Evolutionary conservation across 2,797 vertebrate genomes (phyloP).

Genomic region (Megaceryle alcyon): DNA sequence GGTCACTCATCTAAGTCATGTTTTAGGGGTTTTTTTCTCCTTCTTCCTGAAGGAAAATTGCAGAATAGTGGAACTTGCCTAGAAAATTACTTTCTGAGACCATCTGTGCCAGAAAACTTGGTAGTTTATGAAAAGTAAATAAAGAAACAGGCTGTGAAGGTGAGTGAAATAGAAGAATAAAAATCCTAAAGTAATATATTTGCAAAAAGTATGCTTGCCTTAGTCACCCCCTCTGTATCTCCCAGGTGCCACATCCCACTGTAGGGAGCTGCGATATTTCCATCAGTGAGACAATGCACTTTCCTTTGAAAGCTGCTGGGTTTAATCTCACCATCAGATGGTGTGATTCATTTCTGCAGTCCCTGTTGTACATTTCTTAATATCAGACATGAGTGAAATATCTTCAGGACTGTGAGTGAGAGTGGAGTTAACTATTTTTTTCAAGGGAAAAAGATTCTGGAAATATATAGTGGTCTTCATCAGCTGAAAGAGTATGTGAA

Average conservation of each 20-base stretch:
- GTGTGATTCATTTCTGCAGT: slow-evolving; percentile 40
- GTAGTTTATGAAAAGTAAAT: neutral
- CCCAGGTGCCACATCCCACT: neutral
- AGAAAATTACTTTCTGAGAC: neutral
- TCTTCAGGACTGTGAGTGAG: slow-evolving; percentile 18
- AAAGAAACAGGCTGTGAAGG: neutral
- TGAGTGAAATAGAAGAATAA: neutral
- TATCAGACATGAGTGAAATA: slow-evolving; percentile 53
- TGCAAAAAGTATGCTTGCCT: neutral
- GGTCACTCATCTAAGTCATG: neutral
- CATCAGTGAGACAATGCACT: neutral
- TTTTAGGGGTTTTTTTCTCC: neutral
- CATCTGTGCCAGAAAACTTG: neutral
- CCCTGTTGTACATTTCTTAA: slow-evolving; percentile 38
- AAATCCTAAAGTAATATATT: neutral
- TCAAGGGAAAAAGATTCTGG: neutral
- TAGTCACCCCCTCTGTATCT: neutral
- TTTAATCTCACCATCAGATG: slow-evolving; percentile 46
- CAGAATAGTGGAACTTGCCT: neutral
- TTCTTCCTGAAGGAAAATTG: neutral
- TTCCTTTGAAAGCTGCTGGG: slow-evolving; percentile 33
- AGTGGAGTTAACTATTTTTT: slow-evolving; percentile 41
- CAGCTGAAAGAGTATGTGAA: neutral
- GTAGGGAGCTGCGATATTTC: neutral
- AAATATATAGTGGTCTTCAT: neutral